These are phyloP conservation scores for Peromyscus melanophrys DNA, from an alignment of 2,797 vertebrate genomes.

Conservation along the genomic window DNA sequence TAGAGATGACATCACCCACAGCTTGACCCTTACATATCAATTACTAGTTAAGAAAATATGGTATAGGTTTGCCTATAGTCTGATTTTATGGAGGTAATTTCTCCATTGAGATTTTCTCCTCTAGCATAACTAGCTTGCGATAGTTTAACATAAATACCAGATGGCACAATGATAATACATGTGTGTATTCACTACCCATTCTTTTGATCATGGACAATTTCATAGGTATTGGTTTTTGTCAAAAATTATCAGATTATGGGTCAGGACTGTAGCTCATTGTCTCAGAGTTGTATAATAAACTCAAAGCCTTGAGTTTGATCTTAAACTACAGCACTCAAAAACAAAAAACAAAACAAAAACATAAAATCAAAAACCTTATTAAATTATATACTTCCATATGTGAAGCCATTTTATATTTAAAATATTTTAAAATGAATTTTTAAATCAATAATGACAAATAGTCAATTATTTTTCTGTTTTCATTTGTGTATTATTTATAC, in stretches of 20 bases:
- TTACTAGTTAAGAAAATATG: not conserved
- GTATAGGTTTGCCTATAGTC: not conserved
- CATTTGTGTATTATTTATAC: not conserved
- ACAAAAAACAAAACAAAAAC: not conserved
- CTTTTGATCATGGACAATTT: not conserved
- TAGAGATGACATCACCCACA: not conserved
- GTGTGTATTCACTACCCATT: not conserved
- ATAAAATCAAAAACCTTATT: not conserved
- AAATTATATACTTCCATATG: not conserved
- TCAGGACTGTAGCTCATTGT: not conserved
- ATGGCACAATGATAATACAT: not conserved
- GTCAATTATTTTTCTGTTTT: not conserved
- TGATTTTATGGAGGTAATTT: not conserved
- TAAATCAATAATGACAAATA: not conserved
- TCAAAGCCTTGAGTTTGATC: not conserved
- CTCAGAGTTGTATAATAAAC: not conserved
- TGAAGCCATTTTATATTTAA: not conserved
- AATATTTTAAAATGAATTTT: conserved; percentile 4
- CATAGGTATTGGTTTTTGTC: not conserved
- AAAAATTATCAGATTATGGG: not conserved
- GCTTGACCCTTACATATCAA: not conserved
- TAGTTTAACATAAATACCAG: not conserved
- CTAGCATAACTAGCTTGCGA: not conserved
- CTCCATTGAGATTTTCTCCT: not conserved
- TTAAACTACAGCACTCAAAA: not conserved